These are phyloP conservation scores for Dicentrarchus labrax DNA, from an alignment of 2,113 vertebrate genomes.

Conservation along the genomic window DNA sequence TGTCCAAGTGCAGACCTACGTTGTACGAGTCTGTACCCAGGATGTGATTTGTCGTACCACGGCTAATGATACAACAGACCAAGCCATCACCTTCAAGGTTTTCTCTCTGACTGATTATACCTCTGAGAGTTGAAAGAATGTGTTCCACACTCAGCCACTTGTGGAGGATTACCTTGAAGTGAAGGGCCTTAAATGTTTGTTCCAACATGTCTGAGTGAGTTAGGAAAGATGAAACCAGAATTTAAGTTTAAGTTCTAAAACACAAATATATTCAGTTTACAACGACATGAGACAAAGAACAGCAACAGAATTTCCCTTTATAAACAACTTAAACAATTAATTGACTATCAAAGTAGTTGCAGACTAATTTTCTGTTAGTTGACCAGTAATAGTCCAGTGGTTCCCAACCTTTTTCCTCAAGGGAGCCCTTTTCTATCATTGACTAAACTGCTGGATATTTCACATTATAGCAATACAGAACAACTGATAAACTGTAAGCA, in stretches of 20 bases:
- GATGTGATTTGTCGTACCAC: constrained; percentile 79
- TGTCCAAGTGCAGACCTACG: constrained; percentile 80
- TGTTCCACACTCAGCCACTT: constrained; percentile 62
- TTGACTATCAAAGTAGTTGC: too few species aligned
- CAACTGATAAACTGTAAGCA: too few species aligned
- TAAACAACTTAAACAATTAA: too few species aligned
- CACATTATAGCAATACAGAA: too few species aligned
- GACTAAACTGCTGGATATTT: too few species aligned
- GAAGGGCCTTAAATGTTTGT: constrained; percentile 84
- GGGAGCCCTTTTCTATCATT: too few species aligned
- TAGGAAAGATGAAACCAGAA: constrained; percentile 24
- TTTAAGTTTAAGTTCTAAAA: too few species aligned
- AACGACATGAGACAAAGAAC: too few species aligned
- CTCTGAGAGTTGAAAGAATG: constrained; percentile 64
- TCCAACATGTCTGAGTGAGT: constrained; percentile 82
- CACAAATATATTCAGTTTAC: too few species aligned
- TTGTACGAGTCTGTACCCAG: constrained; percentile 83
- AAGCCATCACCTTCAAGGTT: constrained; percentile 85
- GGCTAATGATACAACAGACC: constrained; percentile 90
- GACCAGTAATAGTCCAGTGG: too few species aligned
- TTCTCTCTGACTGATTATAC: constrained; percentile 63
- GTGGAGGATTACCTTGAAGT: constrained; percentile 81
- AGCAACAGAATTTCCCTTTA: neutral
- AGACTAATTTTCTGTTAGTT: too few species aligned
- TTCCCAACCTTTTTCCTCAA: too few species aligned